Percentiles rank a stretch among this genome's conserved stretches.
Evolutionary conservation across 1,140 invertebrate species (phyloP).

Genomic region (Pseudobourletiella spinata): DNA sequence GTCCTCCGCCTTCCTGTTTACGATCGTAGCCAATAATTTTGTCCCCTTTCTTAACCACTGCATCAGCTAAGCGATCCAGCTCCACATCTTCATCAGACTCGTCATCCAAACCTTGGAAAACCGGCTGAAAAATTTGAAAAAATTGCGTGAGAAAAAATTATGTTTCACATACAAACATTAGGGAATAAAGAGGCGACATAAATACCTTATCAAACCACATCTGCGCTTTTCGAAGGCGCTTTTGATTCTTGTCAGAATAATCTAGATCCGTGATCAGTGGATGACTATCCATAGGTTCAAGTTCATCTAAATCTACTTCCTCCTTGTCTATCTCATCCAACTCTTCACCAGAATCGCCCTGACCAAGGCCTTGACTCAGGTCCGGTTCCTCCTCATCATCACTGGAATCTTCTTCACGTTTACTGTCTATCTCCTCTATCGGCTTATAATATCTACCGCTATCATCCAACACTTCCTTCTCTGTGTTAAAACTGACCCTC

Average conservation of each 20-base stretch:
- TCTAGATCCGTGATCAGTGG: slow-evolving; percentile 79
- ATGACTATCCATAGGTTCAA: slow-evolving; percentile 47
- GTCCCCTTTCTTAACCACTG: slow-evolving; percentile 48
- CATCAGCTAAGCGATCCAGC: slow-evolving; percentile 65
- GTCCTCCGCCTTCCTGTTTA: background rate
- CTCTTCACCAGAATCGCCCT: slow-evolving; percentile 40
- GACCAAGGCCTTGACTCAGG: background rate
- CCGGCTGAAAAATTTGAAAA: slow-evolving; percentile 46
- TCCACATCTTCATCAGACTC: slow-evolving; percentile 80
- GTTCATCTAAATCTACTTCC: slow-evolving; percentile 40
- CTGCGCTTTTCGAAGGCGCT: slow-evolving; percentile 63
- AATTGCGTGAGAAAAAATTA: slow-evolving; percentile 12
- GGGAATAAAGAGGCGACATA: background rate
- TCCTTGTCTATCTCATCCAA: slow-evolving; percentile 45
- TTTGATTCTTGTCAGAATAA: slow-evolving; percentile 58
- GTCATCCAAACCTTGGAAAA: slow-evolving; percentile 69
- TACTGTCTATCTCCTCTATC: slow-evolving; percentile 46
- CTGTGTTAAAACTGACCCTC: slow-evolving; percentile 57
- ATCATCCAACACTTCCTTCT: slow-evolving; percentile 54
- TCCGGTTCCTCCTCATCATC: background rate
- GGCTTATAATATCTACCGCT: slow-evolving; percentile 57
- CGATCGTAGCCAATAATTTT: slow-evolving; percentile 34
- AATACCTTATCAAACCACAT: slow-evolving; percentile 76
- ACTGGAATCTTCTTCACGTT: slow-evolving; percentile 7
- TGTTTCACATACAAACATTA: no score